A percentile compares a stretch with the other conserved stretches of the same genome.
Conservation (phyloP, 2,113 vertebrate genomes). For the Barnardius zonarius region DNA sequence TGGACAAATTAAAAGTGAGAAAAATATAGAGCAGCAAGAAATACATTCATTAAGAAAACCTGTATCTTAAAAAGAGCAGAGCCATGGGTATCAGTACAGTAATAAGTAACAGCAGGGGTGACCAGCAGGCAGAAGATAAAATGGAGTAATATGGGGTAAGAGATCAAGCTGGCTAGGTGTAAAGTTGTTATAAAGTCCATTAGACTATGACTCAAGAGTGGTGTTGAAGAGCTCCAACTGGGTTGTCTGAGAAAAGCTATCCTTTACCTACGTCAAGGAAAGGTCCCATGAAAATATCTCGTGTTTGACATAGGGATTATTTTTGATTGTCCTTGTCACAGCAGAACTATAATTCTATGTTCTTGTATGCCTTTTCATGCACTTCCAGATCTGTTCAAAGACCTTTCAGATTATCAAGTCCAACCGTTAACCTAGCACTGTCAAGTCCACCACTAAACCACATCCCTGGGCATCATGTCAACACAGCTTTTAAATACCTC, state of each 20-base stretch:
- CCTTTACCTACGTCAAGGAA: neutral
- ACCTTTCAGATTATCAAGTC: neutral
- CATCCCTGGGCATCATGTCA: neutral
- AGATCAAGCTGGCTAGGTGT: slow-evolving; percentile 7
- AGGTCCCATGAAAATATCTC: neutral
- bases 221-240: neutral
- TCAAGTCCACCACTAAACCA: neutral
- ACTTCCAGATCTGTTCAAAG: neutral
- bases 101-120: slow-evolving; percentile 51
- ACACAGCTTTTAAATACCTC: neutral
- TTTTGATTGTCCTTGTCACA: neutral
- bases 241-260: neutral
- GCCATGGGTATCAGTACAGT: slow-evolving; percentile 11
- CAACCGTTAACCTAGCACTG: neutral
- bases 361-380: neutral
- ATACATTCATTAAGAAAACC: slow-evolving; percentile 53
- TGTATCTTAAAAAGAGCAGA: slow-evolving; percentile 30
- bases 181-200: neutral
- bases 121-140: slow-evolving; percentile 31
- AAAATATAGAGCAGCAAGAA: slow-evolving; percentile 26
- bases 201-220: neutral
- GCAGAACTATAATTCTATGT: neutral
- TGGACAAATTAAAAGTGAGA: slow-evolving; percentile 35
- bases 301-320: neutral
- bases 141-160: slow-evolving; percentile 3